Evolutionary conservation across 2,113 vertebrate species (phyloP), one percentile per base, ranked within the genome.

Genomic region (mouse (Mus musculus)): DNA sequence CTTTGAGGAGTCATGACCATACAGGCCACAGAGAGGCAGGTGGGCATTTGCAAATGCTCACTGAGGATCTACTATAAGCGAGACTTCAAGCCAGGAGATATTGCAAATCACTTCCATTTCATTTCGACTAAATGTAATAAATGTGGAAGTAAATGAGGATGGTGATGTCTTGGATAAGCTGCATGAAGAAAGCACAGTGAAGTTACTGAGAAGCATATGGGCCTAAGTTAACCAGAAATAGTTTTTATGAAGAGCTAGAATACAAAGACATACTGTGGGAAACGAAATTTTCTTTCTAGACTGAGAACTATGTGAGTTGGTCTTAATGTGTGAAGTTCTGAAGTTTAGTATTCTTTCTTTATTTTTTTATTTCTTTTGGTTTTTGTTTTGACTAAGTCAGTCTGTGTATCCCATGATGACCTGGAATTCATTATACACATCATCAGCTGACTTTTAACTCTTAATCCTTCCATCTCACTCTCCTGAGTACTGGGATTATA

Each of bases 211-310:
- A 4, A 67, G 28, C 54, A 85, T 0, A 30, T 80, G 22, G 22
- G 13, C 20, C 36, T 80, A 42, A 30, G 33, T 54, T 24, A 20
- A n/a, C 93, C 46, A 65, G n/a, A 76, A 59, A 85, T 56, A 46
- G 16, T 36, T 91, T 96, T 93, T 59, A 22, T 84, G 49, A 93
- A 90, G 69, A 95, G 54, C 17, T 56, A 12, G 67, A 10, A 72
- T 7, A 22, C 6, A n/a, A 65, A 75, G 13, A 11, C n/a, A 76
- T 10, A 7, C 10, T 36, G 59, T 56, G 20, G 49, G 39, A 94
- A 93, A 63, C 42, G 3, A 69, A 36, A 81, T 33, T 49, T 56
- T 5, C 26, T 92, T 91, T 82, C 89, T 91, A 89, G 52, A 30
- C 76, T 89, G 24, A 49, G 30, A 93, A 42, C 56, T 77, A 61